These are phyloP conservation scores for Thalpophila matura DNA, from an alignment of 2,888 invertebrate genomes.

Conservation along the genomic window DNA sequence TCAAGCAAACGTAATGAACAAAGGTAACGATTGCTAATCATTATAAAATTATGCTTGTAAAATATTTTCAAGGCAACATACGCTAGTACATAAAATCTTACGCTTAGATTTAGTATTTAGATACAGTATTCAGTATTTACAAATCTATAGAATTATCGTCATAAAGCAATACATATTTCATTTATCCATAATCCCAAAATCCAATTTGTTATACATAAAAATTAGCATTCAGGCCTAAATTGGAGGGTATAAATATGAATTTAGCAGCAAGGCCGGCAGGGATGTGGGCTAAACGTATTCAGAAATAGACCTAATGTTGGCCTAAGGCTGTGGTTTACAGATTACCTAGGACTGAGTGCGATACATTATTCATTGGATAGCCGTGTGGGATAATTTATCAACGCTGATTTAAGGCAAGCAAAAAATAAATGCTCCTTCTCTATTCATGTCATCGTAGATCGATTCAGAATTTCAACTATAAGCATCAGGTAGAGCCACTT, in stretches of 20 bases:
- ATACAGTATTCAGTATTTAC: too few species aligned
- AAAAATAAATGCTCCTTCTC: background rate
- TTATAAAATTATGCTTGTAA: too few species aligned
- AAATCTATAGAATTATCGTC: background rate
- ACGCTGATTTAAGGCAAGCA: background rate
- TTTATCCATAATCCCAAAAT: constrained; percentile 32
- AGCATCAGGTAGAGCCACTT: too few species aligned
- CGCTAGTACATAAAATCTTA: too few species aligned
- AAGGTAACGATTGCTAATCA: too few species aligned
- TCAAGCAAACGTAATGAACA: too few species aligned
- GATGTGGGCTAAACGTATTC: constrained; percentile 64
- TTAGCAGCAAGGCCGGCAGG: constrained; percentile 49
- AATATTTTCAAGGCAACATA: too few species aligned
- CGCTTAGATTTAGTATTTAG: too few species aligned
- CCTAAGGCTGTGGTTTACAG: constrained; percentile 25
- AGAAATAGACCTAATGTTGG: constrained; percentile 53
- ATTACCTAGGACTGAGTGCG: constrained; percentile 34
- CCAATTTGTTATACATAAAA: constrained; percentile 50
- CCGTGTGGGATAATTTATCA: background rate
- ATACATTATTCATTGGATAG: constrained; percentile 42
- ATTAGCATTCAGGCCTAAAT: constrained; percentile 52
- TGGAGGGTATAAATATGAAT: constrained; percentile 50
- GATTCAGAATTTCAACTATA: too few species aligned
- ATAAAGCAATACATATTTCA: constrained; percentile 26
- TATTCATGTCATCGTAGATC: too few species aligned